A percentile compares a stretch with the other conserved stretches of the same genome.
These are phyloP conservation scores for Nyctibius grandis DNA, from an alignment of 2,797 vertebrate species.

Conservation along the genomic window DNA sequence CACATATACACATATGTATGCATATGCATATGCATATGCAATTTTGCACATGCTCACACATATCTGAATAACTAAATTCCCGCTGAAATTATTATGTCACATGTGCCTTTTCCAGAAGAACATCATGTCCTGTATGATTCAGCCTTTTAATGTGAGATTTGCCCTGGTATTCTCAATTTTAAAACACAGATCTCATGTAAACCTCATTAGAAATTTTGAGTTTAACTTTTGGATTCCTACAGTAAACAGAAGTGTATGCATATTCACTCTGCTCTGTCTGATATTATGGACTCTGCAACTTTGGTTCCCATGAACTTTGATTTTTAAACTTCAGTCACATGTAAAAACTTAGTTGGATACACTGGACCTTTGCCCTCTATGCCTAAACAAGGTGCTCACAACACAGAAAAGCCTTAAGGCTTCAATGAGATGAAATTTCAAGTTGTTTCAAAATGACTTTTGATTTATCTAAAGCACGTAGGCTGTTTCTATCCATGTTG, in stretches of 20 bases:
- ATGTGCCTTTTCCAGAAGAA: neutral
- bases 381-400: neutral
- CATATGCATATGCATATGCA: neutral
- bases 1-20: neutral
- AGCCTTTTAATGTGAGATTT: neutral
- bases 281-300: neutral
- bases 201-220: neutral
- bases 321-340: neutral
- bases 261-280: neutral
- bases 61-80: neutral
- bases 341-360: neutral
- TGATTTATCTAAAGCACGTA: neutral
- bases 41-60: neutral
- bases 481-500: neutral
- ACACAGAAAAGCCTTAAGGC: neutral
- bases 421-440: neutral
- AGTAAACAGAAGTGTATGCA: neutral
- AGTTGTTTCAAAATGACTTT: neutral
- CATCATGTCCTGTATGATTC: neutral
- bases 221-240: neutral
- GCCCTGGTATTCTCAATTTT: neutral
- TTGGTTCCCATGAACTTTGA: neutral
- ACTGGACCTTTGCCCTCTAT: neutral
- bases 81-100: neutral
- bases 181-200: neutral